Evolutionary conservation across 2,888 invertebrate species (phyloP), one percentile per base, ranked within the genome.

Genomic region (Cabera pusaria): DNA sequence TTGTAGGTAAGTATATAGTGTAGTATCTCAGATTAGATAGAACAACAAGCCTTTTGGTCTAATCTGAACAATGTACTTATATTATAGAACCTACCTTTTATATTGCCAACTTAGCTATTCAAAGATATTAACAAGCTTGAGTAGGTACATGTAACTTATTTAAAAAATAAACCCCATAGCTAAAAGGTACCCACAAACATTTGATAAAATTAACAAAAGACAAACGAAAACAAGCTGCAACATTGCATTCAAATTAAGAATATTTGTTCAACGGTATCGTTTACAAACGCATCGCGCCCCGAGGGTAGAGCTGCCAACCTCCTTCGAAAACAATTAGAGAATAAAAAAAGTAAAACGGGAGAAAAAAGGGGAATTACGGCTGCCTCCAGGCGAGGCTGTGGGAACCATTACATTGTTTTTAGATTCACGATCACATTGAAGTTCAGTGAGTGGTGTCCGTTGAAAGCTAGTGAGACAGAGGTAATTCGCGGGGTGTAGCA

Each of bases 281-380:
- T 69, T 63, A 60, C 60, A 49, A 59, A 55, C 34, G 51, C 44
- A 43, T 51, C 48, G 56, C 52, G 46, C 54, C 75, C 84, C 64
- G 65, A 56, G 72, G 85, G 83, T 78, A 58, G 60, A 56, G 58
- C 74, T 64, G 69, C 72, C 76, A 69, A 65, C 81, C 83, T 83
- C 76, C 64, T 74, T 76, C 64, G 61, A 78, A 80, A 86, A 86
- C 85, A 85, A 87, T 85, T 83, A 84, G 68, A 64, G 64, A 64
- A 62, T 62, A 69, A 23, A 72, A 67, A 73, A 66, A 40, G 54
- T 59, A 71, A 68, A 66, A n/a, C n/a, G n/a, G n/a, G n/a, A n/a
- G n/a, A n/a, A 63, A 61, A 68, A 64, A 54, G 52, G 41, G 56
- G 44, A 45, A 42, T 47, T 32, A 34, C 62, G 67, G 64, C 45